Base-by-base conservation (phyloP, 2,888 invertebrate genomes). In the Pammene aurita region DNA sequence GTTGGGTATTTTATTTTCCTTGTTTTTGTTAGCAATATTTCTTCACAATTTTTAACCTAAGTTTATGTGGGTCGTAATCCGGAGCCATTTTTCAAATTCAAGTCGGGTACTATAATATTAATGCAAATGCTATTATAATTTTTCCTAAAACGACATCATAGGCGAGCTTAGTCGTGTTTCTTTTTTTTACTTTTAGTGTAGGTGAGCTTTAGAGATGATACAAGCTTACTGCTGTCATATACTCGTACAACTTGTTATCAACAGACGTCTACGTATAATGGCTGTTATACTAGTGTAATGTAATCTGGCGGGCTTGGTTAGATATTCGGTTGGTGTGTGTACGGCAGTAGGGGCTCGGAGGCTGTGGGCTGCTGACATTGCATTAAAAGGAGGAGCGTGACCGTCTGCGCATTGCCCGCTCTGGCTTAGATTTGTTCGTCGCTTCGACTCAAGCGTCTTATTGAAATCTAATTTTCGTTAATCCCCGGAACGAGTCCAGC, bases 401-500 rank as follows among this genome's bases (percentile, higher is more conserved):
- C 88, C 86, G 86, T 86, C 87, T 84, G 84, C 79, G 83, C 83
- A 81, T 83, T 85, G 82, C 83, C 80, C 85, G 86, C 85, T 87
- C 84, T 84, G 81, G 82, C 84, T 86, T 84, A 84, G 87, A 85
- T 87, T 86, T 86, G 86, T 85, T 83, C 82, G 84, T 78, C 83
- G 84, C 80, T 80, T 79, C 84, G 86, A 78, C 83, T 86, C 88
- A 87, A 88, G 83, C 90, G 87, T 90, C 90, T 91, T 90, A 91
- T 91, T 90, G 92, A 90, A 92, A 92, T 91, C 88, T 89, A 90
- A 91, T 92, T 91, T 91, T 90, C 89, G 87, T 83, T 91, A 91
- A 91, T 90, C 91, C 89, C 77, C 77, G 73, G 80, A 84, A 86
- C 86, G 84, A 86, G 81, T 79, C 79, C 76, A 79, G 82, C 78